Evolutionary conservation across 1,140 invertebrate species (phyloP).

Genomic region (Dendroctonus ponderosae): DNA sequence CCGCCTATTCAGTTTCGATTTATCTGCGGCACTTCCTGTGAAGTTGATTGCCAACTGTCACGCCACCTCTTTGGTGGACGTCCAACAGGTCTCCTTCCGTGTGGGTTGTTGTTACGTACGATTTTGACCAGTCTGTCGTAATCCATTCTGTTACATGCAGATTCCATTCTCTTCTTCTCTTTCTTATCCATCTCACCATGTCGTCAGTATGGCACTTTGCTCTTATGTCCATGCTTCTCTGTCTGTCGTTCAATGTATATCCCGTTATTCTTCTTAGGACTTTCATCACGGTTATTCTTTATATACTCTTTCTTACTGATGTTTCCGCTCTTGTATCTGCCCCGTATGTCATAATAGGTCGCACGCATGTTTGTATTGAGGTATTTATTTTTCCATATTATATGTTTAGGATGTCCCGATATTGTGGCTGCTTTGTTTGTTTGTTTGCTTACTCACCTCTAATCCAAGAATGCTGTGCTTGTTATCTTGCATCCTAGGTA

Average conservation of each 20-base stretch:
- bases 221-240: not conserved
- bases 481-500: slow-evolving; percentile 2
- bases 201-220: no score
- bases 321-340: no score
- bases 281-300: no score
- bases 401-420: slow-evolving; percentile 3
- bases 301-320: no score
- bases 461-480: not conserved
- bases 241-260: not conserved
- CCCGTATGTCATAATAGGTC: no score
- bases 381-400: no score
- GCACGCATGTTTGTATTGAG: no score
- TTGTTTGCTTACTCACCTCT: not conserved
- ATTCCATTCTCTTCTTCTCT: no score
- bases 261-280: no score
- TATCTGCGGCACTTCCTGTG: slow-evolving; percentile 1
- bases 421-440: slow-evolving; percentile 2
- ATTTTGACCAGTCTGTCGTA: not conserved
- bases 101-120: slow-evolving; percentile 1
- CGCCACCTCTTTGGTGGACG: not conserved
- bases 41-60: slow-evolving; percentile 3
- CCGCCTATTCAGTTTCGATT: no score
- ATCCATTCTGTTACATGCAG: not conserved
- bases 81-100: not conserved
- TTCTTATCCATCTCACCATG: no score